Conservation (phyloP, 2,888 invertebrate species). For the Stegana nigrithorax region DNA sequence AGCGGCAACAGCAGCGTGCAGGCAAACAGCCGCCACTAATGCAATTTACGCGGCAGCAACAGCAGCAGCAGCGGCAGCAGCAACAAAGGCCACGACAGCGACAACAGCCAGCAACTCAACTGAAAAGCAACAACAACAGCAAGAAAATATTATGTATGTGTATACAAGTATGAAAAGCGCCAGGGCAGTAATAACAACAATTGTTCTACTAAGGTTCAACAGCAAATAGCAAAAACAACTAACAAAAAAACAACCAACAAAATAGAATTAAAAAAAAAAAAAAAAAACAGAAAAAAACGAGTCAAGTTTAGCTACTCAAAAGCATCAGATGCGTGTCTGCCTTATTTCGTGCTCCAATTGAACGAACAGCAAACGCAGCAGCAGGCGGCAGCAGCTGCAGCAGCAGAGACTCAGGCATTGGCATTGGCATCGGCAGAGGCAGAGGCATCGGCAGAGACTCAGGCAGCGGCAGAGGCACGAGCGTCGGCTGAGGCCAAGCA, state of each 20-base stretch:
- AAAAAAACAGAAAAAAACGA: conserved; percentile 25
- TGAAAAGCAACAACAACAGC: background rate
- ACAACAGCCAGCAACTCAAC: background rate
- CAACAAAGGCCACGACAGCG: conserved; percentile 3
- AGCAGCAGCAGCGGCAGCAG: conserved; percentile 12
- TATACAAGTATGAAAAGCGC: conserved; percentile 4
- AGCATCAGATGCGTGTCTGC: too few species aligned
- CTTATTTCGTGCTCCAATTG: too few species aligned
- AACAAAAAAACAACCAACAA: conserved; percentile 21
- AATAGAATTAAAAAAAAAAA: conserved; percentile 22
- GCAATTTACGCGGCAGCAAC: background rate
- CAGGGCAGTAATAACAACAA: background rate
- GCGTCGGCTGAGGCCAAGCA: background rate
- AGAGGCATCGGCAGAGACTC: background rate
- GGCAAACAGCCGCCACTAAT: background rate
- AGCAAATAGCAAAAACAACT: too few species aligned
- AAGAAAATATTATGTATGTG: background rate
- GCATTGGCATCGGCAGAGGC: too few species aligned
- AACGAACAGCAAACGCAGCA: background rate
- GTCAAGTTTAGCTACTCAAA: too few species aligned
- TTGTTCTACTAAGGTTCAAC: background rate
- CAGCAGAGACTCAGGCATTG: too few species aligned
- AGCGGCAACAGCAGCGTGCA: too few species aligned
- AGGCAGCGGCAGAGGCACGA: background rate
- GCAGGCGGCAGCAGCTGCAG: background rate